Conservation (phyloP, 2,113 vertebrate genomes). For the Sinocyclocheilus anophthalmus region DNA sequence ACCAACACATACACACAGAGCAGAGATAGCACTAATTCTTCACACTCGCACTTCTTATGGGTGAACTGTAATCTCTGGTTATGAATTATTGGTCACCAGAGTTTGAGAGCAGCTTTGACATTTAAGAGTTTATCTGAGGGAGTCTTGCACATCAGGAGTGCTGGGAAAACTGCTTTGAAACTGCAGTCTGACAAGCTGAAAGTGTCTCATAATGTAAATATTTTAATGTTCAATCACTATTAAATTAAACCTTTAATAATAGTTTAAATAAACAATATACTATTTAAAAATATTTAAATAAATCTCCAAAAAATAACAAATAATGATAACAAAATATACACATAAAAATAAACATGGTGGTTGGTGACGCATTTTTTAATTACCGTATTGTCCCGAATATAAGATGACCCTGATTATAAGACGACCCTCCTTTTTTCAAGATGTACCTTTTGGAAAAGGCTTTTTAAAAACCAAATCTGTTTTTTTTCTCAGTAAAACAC, state of each 20-base stretch:
- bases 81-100: conserved; percentile 25
- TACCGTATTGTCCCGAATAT: no score
- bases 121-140: neutral
- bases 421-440: no score
- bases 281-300: no score
- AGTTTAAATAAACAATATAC: no score
- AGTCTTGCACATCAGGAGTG: neutral
- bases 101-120: neutral
- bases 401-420: no score
- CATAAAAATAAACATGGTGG: no score
- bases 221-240: neutral
- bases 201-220: neutral
- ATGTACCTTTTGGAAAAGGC: no score
- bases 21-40: conserved; percentile 33
- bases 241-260: neutral
- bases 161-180: neutral
- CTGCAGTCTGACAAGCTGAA: neutral
- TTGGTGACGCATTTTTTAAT: no score
- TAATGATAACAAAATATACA: no score
- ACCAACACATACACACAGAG: conserved; percentile 8
- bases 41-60: neutral
- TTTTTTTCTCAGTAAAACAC: no score
- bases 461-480: no score
- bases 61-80: conserved; percentile 25
- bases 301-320: no score